Evolutionary conservation across 2,797 vertebrate species (phyloP), one percentile per base, ranked within the genome.

Genomic region (Oceanodroma leucorhoa): DNA sequence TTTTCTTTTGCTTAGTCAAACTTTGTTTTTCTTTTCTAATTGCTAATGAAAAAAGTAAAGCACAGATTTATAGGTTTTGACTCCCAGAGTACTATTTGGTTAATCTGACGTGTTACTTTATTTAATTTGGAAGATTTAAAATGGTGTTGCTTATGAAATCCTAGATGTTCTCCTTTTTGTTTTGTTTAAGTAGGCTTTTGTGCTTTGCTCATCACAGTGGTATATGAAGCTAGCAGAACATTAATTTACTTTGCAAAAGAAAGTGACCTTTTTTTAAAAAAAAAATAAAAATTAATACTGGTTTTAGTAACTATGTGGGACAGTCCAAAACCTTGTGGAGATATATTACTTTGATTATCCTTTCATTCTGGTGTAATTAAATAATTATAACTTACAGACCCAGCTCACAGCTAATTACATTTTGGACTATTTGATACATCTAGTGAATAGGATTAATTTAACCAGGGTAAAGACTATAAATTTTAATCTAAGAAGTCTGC

Each of bases 301-400:
- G 21, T 64, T 84, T 53, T 95, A 95, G 58, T 81, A 83, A 82
- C 20, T 85, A 55, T 60, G 67, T 70, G 62, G 92, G 84, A 84
- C 94, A 94, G 89, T 60, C 73, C 88, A 86, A 96, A 95, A 90
- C 90, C 83, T 95, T 70, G 71, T 75, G 75, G 72, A 88, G 93
- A 97, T 96, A 57, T 87, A 92, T 97, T 97, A 85, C 90, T 96
- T 97, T 89, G 95, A 92, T 85, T 96, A 97, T 83, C 73, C 83
- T 95, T 97, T 97, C 94, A 94, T 96, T 97, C 90, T 97, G 87
- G 18, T 96, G 43, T 97, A 97, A 97, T 97, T 98, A 97, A 95
- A 82, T 93, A 96, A 97, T 96, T 96, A 93, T 91, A 96, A 95
- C 89, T 95, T 96, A 91, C 78, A 96, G 93, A 88, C 91, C 61